Evolutionary conservation across 2,797 vertebrate genomes (phyloP), one percentile per base, ranked within the genome.

Genomic region (Sylvia borin): DNA sequence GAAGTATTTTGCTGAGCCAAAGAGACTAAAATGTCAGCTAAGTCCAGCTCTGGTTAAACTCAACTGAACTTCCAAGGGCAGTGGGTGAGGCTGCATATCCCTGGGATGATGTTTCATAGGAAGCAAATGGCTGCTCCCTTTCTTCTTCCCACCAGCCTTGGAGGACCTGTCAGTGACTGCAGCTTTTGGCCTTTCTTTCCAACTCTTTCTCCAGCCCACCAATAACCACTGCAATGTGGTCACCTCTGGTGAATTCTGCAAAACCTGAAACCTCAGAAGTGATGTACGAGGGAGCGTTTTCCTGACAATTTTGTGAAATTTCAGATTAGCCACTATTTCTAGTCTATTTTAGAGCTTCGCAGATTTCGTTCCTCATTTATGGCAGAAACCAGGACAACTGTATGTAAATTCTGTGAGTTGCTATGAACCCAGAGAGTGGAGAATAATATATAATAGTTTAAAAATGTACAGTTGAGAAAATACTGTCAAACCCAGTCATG

Each of bases 321-420:
- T 79, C 38, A 68, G 34, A 79, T 92, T 94, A 95, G 65, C 81
- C 90, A 79, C 12, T 90, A 71, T 93, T 93, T 90, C 80, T 67
- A 50, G 80, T 61, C 88, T 95, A 82, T 96, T 96, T 95, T 94
- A 97, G 74, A 92, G 51, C 64, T 95, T 88, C 65, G 66, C 85
- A 94, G 88, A 93, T 94, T 95, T 94, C 6, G 19, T 89, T 96
- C 94, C 85, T 92, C 70, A 1, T 92, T 86, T 92, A 91, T 93
- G 74, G 71, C 85, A 95, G 95, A 96, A 96, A 97, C 93, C 96
- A 95, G 94, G 96, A 96, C 93, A 92, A 90, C 96, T 96, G 93
- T 74, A 95, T 95, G 93, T 90, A 96, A 97, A 93, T 97, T 90
- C 61, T 4, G 10, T 65, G 90, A 93, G 94, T 94, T 96, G 93